Conservation (phyloP, 2,888 invertebrate genomes). For the Muschampia plurimacula region DNA sequence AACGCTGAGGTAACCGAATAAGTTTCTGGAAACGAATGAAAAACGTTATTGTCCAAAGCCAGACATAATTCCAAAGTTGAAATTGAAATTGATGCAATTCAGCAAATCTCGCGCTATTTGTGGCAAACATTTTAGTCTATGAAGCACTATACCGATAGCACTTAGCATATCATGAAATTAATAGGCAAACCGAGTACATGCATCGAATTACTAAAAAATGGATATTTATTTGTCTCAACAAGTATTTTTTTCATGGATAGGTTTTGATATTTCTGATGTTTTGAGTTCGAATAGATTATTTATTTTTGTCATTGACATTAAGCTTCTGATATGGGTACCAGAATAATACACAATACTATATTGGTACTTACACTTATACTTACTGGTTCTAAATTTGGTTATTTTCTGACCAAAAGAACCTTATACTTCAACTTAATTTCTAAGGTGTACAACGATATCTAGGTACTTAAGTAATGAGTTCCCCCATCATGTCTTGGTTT, state of each 20-base stretch:
- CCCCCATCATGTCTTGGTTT: constrained; percentile 10
- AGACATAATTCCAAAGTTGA: constrained; percentile 18
- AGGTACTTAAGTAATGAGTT: constrained; percentile 22
- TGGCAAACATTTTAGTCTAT: neutral
- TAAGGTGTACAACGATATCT: constrained; percentile 17
- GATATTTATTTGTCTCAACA: no score
- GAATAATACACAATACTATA: no score
- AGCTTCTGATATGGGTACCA: no score
- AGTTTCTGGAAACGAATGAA: constrained; percentile 22
- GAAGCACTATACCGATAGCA: neutral
- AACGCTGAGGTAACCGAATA: constrained; percentile 29
- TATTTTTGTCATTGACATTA: no score
- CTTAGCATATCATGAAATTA: no score
- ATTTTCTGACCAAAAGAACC: neutral
- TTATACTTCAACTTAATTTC: constrained; percentile 3
- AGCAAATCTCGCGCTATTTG: constrained; percentile 3
- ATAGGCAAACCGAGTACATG: no score
- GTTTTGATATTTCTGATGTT: no score
- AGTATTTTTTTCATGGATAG: no score
- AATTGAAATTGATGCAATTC: constrained; percentile 26
- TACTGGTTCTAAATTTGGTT: constrained; percentile 1
- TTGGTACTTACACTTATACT: neutral
- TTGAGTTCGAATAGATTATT: no score
- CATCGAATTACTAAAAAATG: no score
- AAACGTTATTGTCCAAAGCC: constrained; percentile 30